These are phyloP conservation scores for Machimus atricapillus DNA, from an alignment of 2,888 invertebrate species.

Conservation along the genomic window DNA sequence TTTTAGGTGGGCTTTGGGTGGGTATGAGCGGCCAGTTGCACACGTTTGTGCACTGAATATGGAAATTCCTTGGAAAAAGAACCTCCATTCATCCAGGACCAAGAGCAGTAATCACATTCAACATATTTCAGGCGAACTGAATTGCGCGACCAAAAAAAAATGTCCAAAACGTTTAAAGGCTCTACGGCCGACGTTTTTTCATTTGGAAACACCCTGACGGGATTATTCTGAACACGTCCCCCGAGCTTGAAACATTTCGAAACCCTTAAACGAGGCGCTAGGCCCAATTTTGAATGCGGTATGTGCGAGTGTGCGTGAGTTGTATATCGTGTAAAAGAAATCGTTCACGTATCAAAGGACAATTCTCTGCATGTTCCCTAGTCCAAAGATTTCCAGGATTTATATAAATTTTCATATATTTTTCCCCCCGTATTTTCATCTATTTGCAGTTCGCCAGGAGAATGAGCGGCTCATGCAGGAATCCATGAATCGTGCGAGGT, in stretches of 20 bases:
- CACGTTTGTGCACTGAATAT: not conserved
- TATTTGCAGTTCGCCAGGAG: conserved; percentile 83
- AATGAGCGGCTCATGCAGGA: conserved; percentile 86
- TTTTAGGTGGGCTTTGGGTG: not conserved
- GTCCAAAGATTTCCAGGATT: not conserved
- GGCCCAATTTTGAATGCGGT: not conserved
- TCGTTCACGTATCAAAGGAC: not conserved
- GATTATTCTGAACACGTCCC: not conserved
- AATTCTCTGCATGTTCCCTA: conserved; percentile 10
- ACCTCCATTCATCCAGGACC: not conserved
- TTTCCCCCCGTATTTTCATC: conserved; percentile 48
- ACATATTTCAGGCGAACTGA: not conserved
- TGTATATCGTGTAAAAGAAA: conserved; percentile 37
- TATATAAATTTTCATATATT: not conserved
- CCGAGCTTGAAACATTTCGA: not conserved
- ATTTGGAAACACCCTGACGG: not conserved
- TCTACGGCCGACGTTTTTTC: not conserved
- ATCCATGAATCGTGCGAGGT: conserved; percentile 68
- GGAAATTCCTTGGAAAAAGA: not conserved
- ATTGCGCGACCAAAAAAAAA: not conserved
- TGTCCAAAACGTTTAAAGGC: not conserved
- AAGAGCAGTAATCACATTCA: not conserved
- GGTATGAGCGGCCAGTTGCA: not conserved
- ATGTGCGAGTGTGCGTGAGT: not conserved
- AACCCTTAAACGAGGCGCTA: not conserved